phyloP scores from a whole-genome alignment of 1,140 invertebrate species.

The Alviniconcha marisindica region DNA sequence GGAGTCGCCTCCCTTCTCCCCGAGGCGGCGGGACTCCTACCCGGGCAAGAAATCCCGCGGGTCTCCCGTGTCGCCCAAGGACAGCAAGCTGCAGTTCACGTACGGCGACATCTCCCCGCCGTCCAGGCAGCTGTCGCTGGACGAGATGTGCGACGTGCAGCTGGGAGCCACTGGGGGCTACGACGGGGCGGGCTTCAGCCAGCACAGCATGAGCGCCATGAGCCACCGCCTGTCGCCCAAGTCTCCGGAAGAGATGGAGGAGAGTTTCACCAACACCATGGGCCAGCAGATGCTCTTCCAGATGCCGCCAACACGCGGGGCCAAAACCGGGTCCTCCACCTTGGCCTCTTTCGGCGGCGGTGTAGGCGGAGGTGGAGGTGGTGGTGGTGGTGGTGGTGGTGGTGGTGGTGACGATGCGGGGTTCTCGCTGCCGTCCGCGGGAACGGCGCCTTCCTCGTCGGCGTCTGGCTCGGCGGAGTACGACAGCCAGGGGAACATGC shows the following conservation, averaged over 20 bases:
- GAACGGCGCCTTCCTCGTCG: background rate
- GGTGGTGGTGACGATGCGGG: background rate
- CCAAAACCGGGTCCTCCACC: constrained; percentile 39
- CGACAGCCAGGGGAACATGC: constrained; percentile 28
- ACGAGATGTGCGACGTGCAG: constrained; percentile 57
- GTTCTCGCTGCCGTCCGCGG: background rate
- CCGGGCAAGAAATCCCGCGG: constrained; percentile 66
- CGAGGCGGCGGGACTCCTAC: constrained; percentile 66
- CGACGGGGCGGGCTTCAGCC: constrained; percentile 17
- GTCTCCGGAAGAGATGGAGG: constrained; percentile 65
- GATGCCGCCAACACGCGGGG: constrained; percentile 40
- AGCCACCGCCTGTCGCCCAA: constrained; percentile 33
- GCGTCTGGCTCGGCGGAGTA: constrained; percentile 30
- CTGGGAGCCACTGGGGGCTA: constrained; percentile 3
- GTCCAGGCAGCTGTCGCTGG: constrained; percentile 58
- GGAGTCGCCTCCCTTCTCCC: constrained; percentile 71
- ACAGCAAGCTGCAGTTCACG: constrained; percentile 63
- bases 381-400: background rate
- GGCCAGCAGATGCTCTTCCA: constrained; percentile 52
- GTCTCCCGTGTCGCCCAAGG: constrained; percentile 65
- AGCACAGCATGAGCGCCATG: constrained; percentile 22
- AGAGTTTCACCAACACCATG: constrained; percentile 51
- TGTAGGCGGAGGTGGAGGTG: constrained; percentile 29
- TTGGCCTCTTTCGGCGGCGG: constrained; percentile 37
- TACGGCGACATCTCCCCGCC: constrained; percentile 68